Base-by-base conservation (phyloP, 2,888 invertebrate species). In the Dyspetes luteomarginatus region DNA sequence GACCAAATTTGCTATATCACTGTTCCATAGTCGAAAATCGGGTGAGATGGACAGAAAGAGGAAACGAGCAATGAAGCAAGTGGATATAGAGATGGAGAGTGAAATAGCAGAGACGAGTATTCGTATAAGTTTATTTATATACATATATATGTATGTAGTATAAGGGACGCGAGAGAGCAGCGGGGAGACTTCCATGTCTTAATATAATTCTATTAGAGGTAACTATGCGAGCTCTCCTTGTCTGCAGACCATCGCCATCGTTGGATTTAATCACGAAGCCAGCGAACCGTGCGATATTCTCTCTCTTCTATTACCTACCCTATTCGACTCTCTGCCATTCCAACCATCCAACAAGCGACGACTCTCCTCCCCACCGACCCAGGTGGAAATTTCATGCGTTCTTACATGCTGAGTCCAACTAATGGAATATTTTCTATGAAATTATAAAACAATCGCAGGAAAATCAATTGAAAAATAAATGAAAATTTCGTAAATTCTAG, bases 201-300 rank as follows among this genome's bases (percentile, higher is more conserved):
- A 86, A 88, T 90, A 90, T 91, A 91, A 92, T 92, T 92, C 90
- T 90, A 91, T 91, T 90, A 91, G 89, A 89, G 90, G 89, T 91
- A 91, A 90, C 90, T 91, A 89, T 87, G 90, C 90, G 88, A 88
- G 89, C 52, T 52, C 65, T 74, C 87, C 88, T 84, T 88, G 88
- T 86, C 88, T 87, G 89, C 87, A 60, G 77, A 73, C 86, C 90
- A 86, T 87, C 86, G 85, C 86, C 86, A 83, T 83, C 84, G 89
- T 88, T 89, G 90, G 88, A 91, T 92, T 91, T 91, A 91, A 92
- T 92, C 91, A 90, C 88, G 89, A 83, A 88, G 80, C 88, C 88
- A 88, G 89, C 88, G 84, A 88, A 88, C 89, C 88, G 89, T 90
- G 83, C 91, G 86, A 89, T 90, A 90, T 89, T 88, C 88, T 82